Percentiles rank a stretch among this genome's conserved stretches.
Conservation (phyloP, 2,113 vertebrate genomes). For the Cyprinus carpio region DNA sequence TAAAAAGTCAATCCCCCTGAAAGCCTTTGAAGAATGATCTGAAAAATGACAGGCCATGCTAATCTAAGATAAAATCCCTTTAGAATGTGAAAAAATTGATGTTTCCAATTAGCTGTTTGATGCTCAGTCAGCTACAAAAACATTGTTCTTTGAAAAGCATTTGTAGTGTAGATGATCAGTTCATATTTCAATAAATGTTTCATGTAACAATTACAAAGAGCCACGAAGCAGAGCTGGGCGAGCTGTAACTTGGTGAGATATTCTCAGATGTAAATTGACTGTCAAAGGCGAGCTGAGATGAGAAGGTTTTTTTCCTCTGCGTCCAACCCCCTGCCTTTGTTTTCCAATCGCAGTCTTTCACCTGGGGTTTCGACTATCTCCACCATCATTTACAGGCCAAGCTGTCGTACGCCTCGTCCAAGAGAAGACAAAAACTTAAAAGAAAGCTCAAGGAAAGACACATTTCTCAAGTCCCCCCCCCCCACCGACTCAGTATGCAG, state of each 20-base stretch:
- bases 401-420: constrained; percentile 51
- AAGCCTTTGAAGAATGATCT: not conserved
- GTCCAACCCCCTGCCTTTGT: constrained; percentile 57
- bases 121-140: constrained; percentile 27
- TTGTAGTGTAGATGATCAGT: constrained; percentile 31
- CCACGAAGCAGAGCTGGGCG: not conserved
- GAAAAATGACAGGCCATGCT: no score
- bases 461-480: constrained; percentile 43
- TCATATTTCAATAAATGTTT: constrained; percentile 21
- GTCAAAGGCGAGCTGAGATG: constrained; percentile 29
- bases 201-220: constrained; percentile 6
- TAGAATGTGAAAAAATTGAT: constrained; percentile 1
- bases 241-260: constrained; percentile 15
- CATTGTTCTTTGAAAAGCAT: not conserved
- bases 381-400: constrained; percentile 53
- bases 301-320: constrained; percentile 39
- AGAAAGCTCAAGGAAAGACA: constrained; percentile 48
- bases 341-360: constrained; percentile 52
- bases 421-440: constrained; percentile 47
- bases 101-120: constrained; percentile 35
- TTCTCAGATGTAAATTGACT: constrained; percentile 44
- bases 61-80: constrained; percentile 16
- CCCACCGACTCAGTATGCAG: constrained; percentile 44
- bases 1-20: not conserved
- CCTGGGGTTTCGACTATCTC: constrained; percentile 47